phyloP scores from a whole-genome alignment of 2,113 vertebrate species.

The Phalacrocorax aristotelis region DNA sequence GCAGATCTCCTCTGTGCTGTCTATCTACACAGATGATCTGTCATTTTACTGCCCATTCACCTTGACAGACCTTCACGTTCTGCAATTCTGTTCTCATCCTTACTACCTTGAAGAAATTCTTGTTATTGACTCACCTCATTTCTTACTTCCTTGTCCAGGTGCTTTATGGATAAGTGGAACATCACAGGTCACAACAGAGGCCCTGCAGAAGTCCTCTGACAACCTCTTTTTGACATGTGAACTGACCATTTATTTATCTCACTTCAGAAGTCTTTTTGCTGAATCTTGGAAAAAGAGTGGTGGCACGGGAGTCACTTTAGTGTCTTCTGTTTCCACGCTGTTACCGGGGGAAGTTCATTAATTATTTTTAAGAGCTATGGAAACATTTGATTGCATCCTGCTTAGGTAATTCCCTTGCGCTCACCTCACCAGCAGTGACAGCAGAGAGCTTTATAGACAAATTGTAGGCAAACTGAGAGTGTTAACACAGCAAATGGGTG shows the following conservation, averaged over 20 bases:
- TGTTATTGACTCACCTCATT: neutral
- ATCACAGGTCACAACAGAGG: neutral
- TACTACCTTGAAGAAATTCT: neutral
- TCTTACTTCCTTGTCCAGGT: neutral
- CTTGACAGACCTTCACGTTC: neutral
- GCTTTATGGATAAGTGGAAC: neutral
- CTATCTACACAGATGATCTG: neutral
- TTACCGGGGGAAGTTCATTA: neutral
- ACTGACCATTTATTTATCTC: neutral
- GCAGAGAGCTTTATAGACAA: neutral
- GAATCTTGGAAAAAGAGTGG: neutral
- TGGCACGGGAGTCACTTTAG: neutral
- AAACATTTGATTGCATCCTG: neutral
- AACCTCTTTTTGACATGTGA: neutral
- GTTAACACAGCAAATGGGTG: neutral
- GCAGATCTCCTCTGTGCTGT: neutral
- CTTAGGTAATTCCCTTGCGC: accelerated
- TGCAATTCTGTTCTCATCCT: neutral
- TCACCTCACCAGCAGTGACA: neutral
- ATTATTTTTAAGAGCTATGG: neutral
- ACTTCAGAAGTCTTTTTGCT: neutral
- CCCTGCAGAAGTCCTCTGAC: neutral
- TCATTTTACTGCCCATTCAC: neutral
- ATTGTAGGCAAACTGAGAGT: accelerated
- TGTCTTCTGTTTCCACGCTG: neutral